These are phyloP conservation scores for Scaptomyza cyrtandrae DNA, from an alignment of 2,888 invertebrate genomes.

Conservation along the genomic window DNA sequence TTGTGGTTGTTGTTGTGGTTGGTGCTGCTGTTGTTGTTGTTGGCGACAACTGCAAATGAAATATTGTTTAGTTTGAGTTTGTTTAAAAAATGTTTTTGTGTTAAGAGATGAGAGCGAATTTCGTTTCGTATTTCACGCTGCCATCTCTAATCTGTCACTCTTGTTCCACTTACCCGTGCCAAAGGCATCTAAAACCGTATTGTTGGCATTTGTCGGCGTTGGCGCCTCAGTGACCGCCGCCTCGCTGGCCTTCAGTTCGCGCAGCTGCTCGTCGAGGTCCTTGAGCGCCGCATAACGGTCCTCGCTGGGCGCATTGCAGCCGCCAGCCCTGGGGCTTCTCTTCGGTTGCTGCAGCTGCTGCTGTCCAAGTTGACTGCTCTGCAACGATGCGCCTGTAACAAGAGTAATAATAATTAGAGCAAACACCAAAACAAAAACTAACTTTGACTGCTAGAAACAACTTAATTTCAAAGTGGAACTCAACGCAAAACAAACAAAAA, in stretches of 20 bases:
- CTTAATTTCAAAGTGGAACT: slow-evolving; percentile 10
- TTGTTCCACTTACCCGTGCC: slow-evolving; percentile 46
- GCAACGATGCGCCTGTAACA: slow-evolving; percentile 80
- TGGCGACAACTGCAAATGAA: slow-evolving; percentile 15
- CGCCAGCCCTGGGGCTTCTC: slow-evolving; percentile 38
- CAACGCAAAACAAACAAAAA: slow-evolving; percentile 19
- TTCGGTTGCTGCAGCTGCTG: slow-evolving; percentile 48
- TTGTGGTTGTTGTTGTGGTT: slow-evolving; percentile 57
- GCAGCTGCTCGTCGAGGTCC: slow-evolving; percentile 93
- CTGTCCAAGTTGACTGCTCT: slow-evolving; percentile 64
- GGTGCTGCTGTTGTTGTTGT: slow-evolving; percentile 45
- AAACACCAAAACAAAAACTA: not conserved
- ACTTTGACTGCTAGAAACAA: not conserved
- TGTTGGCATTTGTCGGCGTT: slow-evolving; percentile 64
- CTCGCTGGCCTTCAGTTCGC: slow-evolving; percentile 84
- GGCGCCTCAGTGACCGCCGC: slow-evolving; percentile 67
- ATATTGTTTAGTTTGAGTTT: not conserved
- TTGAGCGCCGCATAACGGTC: slow-evolving; percentile 98
- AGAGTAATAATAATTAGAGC: not conserved
- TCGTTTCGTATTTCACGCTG: not conserved
- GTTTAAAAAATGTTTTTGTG: too few relatives aligned
- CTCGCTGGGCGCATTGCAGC: slow-evolving; percentile 85
- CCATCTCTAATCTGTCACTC: not conserved
- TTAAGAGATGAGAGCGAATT: too few relatives aligned
- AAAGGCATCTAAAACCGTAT: slow-evolving; percentile 53